Percentiles rank a stretch among this genome's conserved stretches.
phyloP scores from a whole-genome alignment of 2,797 vertebrate genomes.

The Lutjanus campechanus region DNA sequence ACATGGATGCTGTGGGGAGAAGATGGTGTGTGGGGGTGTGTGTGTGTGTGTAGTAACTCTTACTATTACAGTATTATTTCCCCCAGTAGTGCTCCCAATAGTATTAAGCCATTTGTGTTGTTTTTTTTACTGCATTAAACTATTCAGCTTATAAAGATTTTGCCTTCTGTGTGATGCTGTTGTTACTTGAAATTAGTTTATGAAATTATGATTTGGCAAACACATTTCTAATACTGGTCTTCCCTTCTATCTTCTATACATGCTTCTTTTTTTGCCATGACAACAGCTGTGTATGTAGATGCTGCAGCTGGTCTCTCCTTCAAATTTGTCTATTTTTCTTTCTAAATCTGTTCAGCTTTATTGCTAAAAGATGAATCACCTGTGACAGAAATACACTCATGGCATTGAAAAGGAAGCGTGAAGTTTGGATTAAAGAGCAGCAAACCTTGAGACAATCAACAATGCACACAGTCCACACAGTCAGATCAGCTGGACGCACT shows the following conservation, averaged over 20 bases:
- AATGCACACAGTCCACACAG: too few species aligned
- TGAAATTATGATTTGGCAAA: conserved; percentile 12
- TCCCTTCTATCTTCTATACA: neutral
- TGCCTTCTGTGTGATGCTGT: conserved; percentile 4
- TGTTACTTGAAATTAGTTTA: conserved; percentile 18
- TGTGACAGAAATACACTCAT: too few species aligned
- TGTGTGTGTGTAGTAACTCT: conserved; percentile 29
- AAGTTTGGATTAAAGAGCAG: too few species aligned
- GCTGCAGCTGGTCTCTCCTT: too few species aligned
- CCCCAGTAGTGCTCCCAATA: conserved; percentile 37
- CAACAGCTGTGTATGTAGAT: too few species aligned
- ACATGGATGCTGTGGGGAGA: conserved; percentile 68
- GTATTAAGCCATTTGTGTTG: conserved; percentile 34
- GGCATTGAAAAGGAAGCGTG: too few species aligned
- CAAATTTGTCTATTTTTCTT: too few species aligned
- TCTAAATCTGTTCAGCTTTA: too few species aligned
- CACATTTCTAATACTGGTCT: neutral
- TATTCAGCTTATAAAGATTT: neutral
- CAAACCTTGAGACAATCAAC: too few species aligned
- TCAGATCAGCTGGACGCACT: too few species aligned
- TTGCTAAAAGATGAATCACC: too few species aligned
- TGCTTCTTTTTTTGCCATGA: too few species aligned
- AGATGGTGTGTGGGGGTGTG: conserved; percentile 13
- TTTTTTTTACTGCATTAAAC: conserved; percentile 17
- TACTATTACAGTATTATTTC: conserved; percentile 59